Base-by-base conservation (phyloP, 2,888 invertebrate genomes). In the Bellardia bayeri region DNA sequence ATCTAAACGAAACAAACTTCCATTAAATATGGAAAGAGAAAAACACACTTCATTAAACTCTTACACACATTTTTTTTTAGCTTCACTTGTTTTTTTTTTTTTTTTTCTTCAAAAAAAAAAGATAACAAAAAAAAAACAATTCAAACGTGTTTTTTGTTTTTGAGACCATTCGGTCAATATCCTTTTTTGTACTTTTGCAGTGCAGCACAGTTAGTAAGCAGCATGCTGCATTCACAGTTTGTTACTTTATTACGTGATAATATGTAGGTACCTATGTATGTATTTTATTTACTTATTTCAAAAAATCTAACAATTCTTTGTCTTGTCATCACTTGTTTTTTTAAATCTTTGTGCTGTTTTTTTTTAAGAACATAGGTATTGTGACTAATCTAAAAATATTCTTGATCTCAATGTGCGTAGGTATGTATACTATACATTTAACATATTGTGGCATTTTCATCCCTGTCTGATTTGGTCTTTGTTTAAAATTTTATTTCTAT, bases 121-220 rank as follows among this genome's bases (percentile, higher is more conserved):
- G 11, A 0, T 2, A 37, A n/a, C 54, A 56, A 30, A 76, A 45
- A 30, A 79, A 45, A 14, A 58, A 23, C 1, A 72, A 23, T 5
- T 72, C 45, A 80, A 72, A 72, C 72, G 11, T 81, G 58, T 74
- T 75, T 58, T 23, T 9, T 16, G 71, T 23, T 58, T 30, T 51
- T 80, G 37, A 9, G 7, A 81, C 54, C 71, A 23, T 66, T 66
- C 66, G 84, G 78, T 84, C 79, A 84, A 79, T 74, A 84, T 84
- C 84, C 84, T 79, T 84, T 82, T 63, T 66, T 72, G 58, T 66
- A 79, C 33, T 56, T 83, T 69, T 45, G 37, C 82, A 61, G 33
- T 54, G 40, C 82, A 61, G 33, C 64, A 82, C 23, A 74, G 40
- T 51, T 33, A 71, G 69, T 37, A n/a, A 37, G 33, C 49, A 63